These are phyloP conservation scores for Molorchus minor DNA, from an alignment of 2,888 invertebrate genomes.

Conservation along the genomic window DNA sequence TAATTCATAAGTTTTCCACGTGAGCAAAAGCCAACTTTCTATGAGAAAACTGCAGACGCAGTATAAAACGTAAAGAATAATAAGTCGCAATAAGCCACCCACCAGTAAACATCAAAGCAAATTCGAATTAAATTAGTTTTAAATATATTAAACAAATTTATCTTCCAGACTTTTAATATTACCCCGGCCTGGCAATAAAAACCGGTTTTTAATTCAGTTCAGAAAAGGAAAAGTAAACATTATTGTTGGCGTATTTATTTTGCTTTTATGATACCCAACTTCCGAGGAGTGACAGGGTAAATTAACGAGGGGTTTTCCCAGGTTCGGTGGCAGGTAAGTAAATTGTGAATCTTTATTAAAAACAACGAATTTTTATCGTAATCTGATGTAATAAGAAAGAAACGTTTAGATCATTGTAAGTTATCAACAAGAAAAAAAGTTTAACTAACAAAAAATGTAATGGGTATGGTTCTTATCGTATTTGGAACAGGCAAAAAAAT, in stretches of 20 bases:
- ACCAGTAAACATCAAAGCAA: constrained; percentile 51
- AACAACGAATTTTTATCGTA: too few species aligned
- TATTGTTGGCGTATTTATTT: constrained; percentile 13
- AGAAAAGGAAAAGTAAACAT: constrained; percentile 12
- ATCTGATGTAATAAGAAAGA: too few species aligned
- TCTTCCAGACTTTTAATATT: constrained; percentile 41
- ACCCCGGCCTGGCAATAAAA: constrained; percentile 31
- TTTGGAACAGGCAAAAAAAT: too few species aligned
- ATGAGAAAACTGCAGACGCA: constrained; percentile 37
- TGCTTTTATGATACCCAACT: background rate
- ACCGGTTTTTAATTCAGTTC: constrained; percentile 38
- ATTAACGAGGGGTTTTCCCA: constrained; percentile 1
- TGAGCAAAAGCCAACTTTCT: constrained; percentile 45
- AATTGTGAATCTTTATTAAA: too few species aligned
- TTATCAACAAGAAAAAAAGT: too few species aligned
- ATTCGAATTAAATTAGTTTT: constrained; percentile 52
- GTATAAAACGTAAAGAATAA: constrained; percentile 43
- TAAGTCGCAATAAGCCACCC: constrained; percentile 49
- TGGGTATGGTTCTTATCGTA: too few species aligned
- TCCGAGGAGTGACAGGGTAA: background rate
- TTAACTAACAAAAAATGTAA: too few species aligned
- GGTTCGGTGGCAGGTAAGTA: background rate
- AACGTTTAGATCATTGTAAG: too few species aligned
- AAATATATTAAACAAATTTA: constrained; percentile 49
- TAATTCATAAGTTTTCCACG: constrained; percentile 31